Evolutionary conservation across 2,888 invertebrate species (phyloP).

Genomic region (Caenorhabditis drosophilae): DNA sequence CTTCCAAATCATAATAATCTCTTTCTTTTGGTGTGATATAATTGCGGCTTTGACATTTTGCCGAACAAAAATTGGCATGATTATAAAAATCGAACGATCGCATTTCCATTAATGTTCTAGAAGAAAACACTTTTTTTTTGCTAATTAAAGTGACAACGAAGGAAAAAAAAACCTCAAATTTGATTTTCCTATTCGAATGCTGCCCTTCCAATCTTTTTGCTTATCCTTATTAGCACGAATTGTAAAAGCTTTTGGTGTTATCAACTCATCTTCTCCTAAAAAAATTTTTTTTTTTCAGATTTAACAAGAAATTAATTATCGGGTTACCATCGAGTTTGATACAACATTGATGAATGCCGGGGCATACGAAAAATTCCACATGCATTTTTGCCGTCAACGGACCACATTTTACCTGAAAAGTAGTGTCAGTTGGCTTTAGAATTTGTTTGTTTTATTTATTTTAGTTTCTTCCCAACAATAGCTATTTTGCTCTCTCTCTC

Average conservation of each 20-base stretch:
- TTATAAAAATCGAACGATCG: conserved; percentile 70
- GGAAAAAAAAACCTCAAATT: conserved; percentile 57
- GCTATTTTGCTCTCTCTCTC: no score
- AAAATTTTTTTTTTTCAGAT: conserved; percentile 1
- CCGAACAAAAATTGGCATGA: conserved; percentile 70
- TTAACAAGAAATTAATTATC: no score
- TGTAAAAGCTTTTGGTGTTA: conserved; percentile 71
- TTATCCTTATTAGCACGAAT: conserved; percentile 71
- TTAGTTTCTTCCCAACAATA: no score
- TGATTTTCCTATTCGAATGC: conserved; percentile 69
- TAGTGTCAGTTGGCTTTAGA: not conserved
- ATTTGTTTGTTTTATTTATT: not conserved
- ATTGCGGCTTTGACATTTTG: conserved; percentile 70
- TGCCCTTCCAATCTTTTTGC: conserved; percentile 72
- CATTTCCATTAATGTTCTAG: conserved; percentile 70
- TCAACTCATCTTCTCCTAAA: conserved; percentile 54
- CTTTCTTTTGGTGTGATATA: conserved; percentile 59
- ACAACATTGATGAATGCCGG: conserved; percentile 71
- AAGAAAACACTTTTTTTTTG: conserved; percentile 7
- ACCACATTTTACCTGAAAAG: conserved; percentile 65
- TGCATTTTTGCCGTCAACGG: conserved; percentile 65
- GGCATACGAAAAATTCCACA: conserved; percentile 70
- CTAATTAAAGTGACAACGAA: no score
- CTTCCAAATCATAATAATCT: not conserved
- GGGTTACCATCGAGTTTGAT: no score